Evolutionary conservation across 1,140 invertebrate species (phyloP).

Genomic region (Diachasmimorpha longicaudata): DNA sequence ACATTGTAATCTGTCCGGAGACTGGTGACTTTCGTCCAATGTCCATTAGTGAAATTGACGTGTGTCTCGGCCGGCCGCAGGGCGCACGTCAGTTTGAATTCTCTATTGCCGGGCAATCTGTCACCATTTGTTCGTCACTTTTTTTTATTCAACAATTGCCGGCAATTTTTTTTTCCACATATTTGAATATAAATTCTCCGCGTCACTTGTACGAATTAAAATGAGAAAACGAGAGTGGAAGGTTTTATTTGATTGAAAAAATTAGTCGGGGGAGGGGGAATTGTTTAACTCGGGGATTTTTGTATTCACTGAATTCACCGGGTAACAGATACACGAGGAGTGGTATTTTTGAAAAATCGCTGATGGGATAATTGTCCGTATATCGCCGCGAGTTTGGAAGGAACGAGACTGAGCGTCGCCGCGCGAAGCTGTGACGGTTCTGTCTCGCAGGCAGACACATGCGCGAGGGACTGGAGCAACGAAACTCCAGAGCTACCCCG

Average conservation of each 20-base stretch:
- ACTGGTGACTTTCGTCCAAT: background rate
- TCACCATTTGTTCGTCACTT: background rate
- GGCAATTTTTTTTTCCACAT: background rate
- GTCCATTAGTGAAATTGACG: constrained; percentile 8
- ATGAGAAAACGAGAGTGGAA: too few relatives aligned
- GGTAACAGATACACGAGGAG: too few relatives aligned
- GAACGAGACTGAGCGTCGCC: constrained; percentile 56
- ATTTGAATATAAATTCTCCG: background rate
- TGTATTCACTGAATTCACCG: too few relatives aligned
- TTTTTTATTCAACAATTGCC: background rate
- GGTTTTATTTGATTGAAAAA: too few relatives aligned
- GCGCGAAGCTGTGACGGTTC: constrained; percentile 41
- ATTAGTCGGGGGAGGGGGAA: too few relatives aligned
- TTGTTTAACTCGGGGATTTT: too few relatives aligned
- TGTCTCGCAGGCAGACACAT: constrained; percentile 33
- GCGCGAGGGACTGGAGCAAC: constrained; percentile 15
- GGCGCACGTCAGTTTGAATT: background rate
- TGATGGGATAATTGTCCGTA: constrained; percentile 53
- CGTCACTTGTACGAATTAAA: too few relatives aligned
- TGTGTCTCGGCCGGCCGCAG: background rate
- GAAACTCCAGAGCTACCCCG: background rate
- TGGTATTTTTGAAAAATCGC: constrained; percentile 35
- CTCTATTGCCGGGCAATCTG: background rate
- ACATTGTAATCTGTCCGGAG: background rate
- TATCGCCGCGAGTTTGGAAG: constrained; percentile 52